A percentile compares a stretch with the other conserved stretches of the same genome.
Conservation (phyloP, 2,797 vertebrate species). For the Chaetodon trifasciatus region DNA sequence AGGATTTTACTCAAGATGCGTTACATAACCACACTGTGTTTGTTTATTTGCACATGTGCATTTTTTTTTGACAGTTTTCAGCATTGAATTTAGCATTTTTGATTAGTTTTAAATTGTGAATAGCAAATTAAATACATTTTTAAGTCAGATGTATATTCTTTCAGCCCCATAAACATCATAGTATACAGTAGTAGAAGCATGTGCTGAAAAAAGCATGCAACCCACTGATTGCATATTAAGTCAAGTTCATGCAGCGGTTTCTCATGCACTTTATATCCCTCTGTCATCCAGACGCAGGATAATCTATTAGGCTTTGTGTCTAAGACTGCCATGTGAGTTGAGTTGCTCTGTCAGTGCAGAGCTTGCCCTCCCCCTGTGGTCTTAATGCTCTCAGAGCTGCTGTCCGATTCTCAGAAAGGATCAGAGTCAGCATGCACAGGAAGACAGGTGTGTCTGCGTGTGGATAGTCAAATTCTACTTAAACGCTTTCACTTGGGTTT, state of each 20-base stretch:
- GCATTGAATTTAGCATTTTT: neutral
- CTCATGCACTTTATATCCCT: slow-evolving; percentile 61
- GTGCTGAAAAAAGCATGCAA: slow-evolving; percentile 6
- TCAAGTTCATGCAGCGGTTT: slow-evolving; percentile 32
- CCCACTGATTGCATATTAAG: slow-evolving; percentile 11
- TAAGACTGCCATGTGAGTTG: slow-evolving; percentile 66
- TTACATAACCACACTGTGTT: slow-evolving; percentile 53
- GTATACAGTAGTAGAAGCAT: neutral
- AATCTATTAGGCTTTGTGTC: slow-evolving; percentile 71
- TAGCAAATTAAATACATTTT: neutral
- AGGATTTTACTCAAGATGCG: slow-evolving; percentile 45
- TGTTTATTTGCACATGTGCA: slow-evolving; percentile 22
- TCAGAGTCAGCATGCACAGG: slow-evolving; percentile 74
- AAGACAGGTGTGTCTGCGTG: slow-evolving; percentile 74
- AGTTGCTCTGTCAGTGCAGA: slow-evolving; percentile 62
- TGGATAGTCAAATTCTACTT: slow-evolving; percentile 40
- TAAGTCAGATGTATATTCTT: neutral
- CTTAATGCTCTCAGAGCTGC: slow-evolving; percentile 74
- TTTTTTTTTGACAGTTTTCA: slow-evolving; percentile 19
- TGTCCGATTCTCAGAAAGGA: slow-evolving; percentile 84
- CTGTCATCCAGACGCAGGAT: slow-evolving; percentile 65
- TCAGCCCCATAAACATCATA: neutral
- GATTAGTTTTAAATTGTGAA: neutral
- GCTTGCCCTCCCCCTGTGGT: slow-evolving; percentile 73
- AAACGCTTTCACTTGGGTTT: slow-evolving; percentile 16